These are phyloP conservation scores for Tribolium freemani DNA, from an alignment of 2,888 invertebrate species.

Conservation along the genomic window DNA sequence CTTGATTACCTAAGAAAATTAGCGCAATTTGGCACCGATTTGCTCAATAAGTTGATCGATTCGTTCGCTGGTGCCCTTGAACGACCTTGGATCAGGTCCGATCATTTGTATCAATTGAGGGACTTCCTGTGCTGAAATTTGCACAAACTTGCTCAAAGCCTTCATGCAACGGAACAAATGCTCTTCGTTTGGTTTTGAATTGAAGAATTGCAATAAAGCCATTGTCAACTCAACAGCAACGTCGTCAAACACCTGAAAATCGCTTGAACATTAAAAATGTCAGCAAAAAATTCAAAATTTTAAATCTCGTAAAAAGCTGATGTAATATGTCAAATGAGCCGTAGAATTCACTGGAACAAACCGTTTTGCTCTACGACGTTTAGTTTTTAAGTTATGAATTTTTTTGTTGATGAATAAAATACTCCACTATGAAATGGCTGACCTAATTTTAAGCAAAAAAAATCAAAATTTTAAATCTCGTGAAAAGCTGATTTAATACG, in stretches of 20 bases:
- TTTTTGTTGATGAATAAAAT: too few species aligned
- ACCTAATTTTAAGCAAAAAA: too few species aligned
- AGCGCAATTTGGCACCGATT: slow-evolving; percentile 77
- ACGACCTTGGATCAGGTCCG: slow-evolving; percentile 87
- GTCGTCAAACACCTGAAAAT: slow-evolving; percentile 94
- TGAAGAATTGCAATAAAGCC: slow-evolving; percentile 92
- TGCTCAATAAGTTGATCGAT: slow-evolving; percentile 86
- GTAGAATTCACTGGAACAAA: too few species aligned
- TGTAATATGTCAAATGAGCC: too few species aligned
- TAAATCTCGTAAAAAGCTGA: too few species aligned
- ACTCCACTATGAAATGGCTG: too few species aligned
- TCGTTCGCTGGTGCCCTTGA: slow-evolving; percentile 84
- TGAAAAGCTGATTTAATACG: too few species aligned
- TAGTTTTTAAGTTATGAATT: too few species aligned
- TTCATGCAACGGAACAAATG: slow-evolving; percentile 84
- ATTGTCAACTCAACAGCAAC: slow-evolving; percentile 92
- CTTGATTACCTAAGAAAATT: neutral
- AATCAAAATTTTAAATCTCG: too few species aligned
- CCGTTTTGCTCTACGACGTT: too few species aligned
- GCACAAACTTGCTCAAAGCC: slow-evolving; percentile 80
- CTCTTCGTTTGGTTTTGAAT: slow-evolving; percentile 84
- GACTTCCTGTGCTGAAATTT: slow-evolving; percentile 85
- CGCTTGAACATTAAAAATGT: too few species aligned
- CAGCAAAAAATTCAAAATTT: too few species aligned
- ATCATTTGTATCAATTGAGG: slow-evolving; percentile 92